Evolutionary conservation across 2,113 vertebrate genomes (phyloP), one percentile per base, ranked within the genome.

Genomic region (Myxocyprinus asiaticus): DNA sequence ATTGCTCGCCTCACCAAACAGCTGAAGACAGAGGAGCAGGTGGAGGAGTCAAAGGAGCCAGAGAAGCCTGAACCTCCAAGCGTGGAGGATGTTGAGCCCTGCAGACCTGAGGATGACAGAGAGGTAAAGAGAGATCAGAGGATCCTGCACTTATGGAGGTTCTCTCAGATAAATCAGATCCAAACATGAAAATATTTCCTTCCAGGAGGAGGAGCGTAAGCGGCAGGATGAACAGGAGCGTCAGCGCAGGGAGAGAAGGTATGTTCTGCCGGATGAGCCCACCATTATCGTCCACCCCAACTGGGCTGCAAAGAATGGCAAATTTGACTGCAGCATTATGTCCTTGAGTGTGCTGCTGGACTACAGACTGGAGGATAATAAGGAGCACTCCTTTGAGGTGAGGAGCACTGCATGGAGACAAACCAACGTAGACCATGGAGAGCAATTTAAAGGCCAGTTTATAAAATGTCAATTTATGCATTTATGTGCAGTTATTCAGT

Each of bases 321-420:
- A 98, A 81, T 98, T 99, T 85, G 97, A 99, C 88, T 99, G 98
- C 81, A 99, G 97, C 81, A 95, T 99, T 73, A 99, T 99, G 98
- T 99, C 98, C 10, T 90, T 99, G 62, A 99, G 98, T 64, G 97
- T 99, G 61, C 93, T 99, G 70, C 91, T 99, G 88, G 98, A 99
- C 86, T 99, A 99, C 58, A 94, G 98, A 73, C 89, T 99, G 77
- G 97, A 99, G 61, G 98, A 99, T 85, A 99, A 99, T 85, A 99
- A 99, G 88, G 98, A 99, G 51, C 97, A 99, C 87, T 99, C 98
- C 4, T 99, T 99, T 90, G 98, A 99, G 94, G 98, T 98, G 82
- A 90, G 88, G 15, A 59, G 22, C 17, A 48, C 6, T 7, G 22
- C 22, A 33, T 33, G 22, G 22, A 33, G 22, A 33, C 22, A 33